phyloP scores from a whole-genome alignment of 2,113 vertebrate species.

The Oreochromis spilurus region DNA sequence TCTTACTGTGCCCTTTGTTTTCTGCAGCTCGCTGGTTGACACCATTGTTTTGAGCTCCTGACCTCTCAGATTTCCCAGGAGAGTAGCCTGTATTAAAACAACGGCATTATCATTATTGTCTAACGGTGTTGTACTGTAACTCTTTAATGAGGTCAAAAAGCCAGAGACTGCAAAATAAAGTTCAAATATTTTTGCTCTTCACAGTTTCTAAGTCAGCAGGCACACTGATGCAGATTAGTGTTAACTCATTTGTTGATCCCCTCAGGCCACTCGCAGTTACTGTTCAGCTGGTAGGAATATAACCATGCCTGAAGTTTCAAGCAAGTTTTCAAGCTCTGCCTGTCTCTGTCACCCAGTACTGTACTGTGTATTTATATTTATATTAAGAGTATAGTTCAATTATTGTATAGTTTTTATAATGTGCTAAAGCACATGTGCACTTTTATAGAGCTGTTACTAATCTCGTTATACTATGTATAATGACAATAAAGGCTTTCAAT shows the following conservation, averaged over 20 bases:
- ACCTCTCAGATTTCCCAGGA: slow-evolving; percentile 75
- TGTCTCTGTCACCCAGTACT: no score
- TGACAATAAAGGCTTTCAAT: no score
- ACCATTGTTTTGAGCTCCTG: slow-evolving; percentile 80
- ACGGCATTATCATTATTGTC: neutral
- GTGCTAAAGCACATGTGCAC: no score
- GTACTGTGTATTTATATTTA: no score
- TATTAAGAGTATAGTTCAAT: no score
- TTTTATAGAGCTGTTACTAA: no score
- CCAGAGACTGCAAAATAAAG: neutral
- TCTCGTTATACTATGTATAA: no score
- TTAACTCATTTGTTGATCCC: neutral
- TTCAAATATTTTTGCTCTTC: neutral
- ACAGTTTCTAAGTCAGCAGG: neutral
- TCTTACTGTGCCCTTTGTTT: slow-evolving; percentile 83
- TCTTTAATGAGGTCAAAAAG: neutral
- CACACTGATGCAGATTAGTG: neutral
- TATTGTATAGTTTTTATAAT: no score
- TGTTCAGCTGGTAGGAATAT: neutral
- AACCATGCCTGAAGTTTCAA: neutral
- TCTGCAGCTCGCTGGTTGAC: slow-evolving; percentile 86
- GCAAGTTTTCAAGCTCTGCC: neutral
- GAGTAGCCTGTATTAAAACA: slow-evolving; percentile 72
- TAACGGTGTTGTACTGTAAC: neutral
- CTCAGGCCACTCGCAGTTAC: neutral